Percentiles rank a stretch among this genome's conserved stretches.
Evolutionary conservation across 1,140 invertebrate species (phyloP).

Genomic region (Delia radicum): DNA sequence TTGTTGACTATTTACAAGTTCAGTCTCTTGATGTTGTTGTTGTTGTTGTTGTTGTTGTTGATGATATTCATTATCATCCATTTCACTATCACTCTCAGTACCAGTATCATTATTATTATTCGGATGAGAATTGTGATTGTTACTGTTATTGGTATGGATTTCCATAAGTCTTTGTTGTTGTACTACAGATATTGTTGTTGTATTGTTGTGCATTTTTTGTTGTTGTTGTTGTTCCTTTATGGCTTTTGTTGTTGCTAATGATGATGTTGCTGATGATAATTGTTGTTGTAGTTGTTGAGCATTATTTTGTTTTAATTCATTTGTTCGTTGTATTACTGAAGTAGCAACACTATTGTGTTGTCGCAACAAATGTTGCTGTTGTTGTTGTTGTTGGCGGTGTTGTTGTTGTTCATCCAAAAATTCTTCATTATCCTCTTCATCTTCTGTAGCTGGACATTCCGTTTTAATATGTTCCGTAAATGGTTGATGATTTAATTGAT

Average conservation of each 20-base stretch:
- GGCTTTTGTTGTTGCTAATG: neutral
- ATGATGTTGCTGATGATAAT: neutral
- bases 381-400: neutral
- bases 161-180: conserved; percentile 14
- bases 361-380: neutral
- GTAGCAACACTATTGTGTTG: neutral
- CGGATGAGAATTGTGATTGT: neutral
- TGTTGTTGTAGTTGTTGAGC: conserved; percentile 14
- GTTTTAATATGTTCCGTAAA: conserved; percentile 9
- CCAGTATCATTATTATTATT: neutral
- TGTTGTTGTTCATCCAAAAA: conserved; percentile 32
- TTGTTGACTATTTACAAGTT: conserved; percentile 12
- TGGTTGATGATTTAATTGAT: neutral
- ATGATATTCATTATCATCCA: neutral
- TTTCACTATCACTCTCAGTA: neutral
- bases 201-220: conserved; percentile 18
- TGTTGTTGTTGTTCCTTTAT: neutral
- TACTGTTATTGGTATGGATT: too few species aligned
- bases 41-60: neutral
- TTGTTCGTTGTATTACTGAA: conserved; percentile 9
- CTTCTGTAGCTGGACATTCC: neutral
- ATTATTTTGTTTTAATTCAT: neutral
- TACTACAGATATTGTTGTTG: conserved; percentile 20
- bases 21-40: conserved; percentile 25
- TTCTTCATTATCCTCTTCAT: conserved; percentile 34